These are phyloP conservation scores for Pelusios castaneus DNA, from an alignment of 2,113 vertebrate genomes.

Conservation along the genomic window DNA sequence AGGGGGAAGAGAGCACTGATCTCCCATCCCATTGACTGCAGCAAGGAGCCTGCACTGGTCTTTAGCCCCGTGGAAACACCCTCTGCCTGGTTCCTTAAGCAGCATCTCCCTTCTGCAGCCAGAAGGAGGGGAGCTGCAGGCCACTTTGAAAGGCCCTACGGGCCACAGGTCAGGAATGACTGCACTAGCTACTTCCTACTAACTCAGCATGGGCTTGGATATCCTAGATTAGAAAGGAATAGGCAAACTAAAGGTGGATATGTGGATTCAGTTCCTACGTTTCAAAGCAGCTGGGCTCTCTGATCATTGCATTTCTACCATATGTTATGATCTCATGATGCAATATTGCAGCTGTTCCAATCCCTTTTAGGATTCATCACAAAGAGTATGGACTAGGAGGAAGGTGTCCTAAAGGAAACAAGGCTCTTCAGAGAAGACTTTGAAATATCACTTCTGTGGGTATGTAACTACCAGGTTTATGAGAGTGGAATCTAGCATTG, in stretches of 20 bases:
- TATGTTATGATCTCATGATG: conserved; percentile 53
- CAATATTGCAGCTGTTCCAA: conserved; percentile 32
- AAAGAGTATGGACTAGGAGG: not conserved
- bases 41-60: too few relatives aligned
- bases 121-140: too few relatives aligned
- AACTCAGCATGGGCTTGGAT: not conserved
- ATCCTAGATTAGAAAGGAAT: not conserved
- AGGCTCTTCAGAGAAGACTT: not conserved
- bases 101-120: too few relatives aligned
- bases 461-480: not conserved
- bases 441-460: not conserved
- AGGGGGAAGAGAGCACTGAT: too few relatives aligned
- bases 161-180: too few relatives aligned
- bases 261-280: conserved; percentile 10
- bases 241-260: conserved; percentile 38
- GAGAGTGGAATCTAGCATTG: not conserved
- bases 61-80: too few relatives aligned
- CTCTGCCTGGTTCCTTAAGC: too few relatives aligned
- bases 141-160: too few relatives aligned
- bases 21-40: too few relatives aligned
- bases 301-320: conserved; percentile 32
- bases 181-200: not conserved
- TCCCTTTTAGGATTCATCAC: not conserved
- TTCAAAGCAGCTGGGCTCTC: conserved; percentile 56
- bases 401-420: not conserved